phyloP scores from a whole-genome alignment of 1,140 invertebrate genomes.

The Nephila pilipes region DNA sequence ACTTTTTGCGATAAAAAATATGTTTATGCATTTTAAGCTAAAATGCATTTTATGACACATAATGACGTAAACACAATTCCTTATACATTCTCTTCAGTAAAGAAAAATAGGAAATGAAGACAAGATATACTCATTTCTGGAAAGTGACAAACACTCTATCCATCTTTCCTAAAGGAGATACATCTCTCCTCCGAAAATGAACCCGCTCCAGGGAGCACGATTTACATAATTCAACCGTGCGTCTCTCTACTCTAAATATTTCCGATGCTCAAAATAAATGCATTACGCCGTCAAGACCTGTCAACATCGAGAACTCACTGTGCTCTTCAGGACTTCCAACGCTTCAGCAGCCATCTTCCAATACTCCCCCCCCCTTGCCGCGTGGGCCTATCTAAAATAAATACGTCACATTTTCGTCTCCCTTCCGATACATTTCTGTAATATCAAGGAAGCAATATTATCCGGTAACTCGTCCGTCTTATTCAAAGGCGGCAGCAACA shows the following conservation, averaged over 20 bases:
- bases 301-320: background rate
- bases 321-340: background rate
- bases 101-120: background rate
- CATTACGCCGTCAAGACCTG: constrained; percentile 25
- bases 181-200: background rate
- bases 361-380: no score
- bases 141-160: constrained; percentile 25
- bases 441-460: background rate
- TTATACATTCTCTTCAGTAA: background rate
- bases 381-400: constrained; percentile 3
- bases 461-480: background rate
- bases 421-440: background rate
- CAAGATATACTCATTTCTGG: constrained; percentile 19
- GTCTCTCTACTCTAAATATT: background rate
- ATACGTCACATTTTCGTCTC: background rate
- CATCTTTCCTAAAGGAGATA: constrained; percentile 22
- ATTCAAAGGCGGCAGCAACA: background rate
- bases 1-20: no score
- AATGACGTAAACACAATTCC: background rate
- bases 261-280: constrained; percentile 22
- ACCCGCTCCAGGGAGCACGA: background rate
- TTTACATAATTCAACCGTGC: constrained; percentile 19
- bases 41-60: background rate
- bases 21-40: no score
- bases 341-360: background rate